Percentiles rank a stretch among this genome's conserved stretches.
Evolutionary conservation across 2,888 invertebrate genomes (phyloP).

Genomic region (Alloplasta piceator): DNA sequence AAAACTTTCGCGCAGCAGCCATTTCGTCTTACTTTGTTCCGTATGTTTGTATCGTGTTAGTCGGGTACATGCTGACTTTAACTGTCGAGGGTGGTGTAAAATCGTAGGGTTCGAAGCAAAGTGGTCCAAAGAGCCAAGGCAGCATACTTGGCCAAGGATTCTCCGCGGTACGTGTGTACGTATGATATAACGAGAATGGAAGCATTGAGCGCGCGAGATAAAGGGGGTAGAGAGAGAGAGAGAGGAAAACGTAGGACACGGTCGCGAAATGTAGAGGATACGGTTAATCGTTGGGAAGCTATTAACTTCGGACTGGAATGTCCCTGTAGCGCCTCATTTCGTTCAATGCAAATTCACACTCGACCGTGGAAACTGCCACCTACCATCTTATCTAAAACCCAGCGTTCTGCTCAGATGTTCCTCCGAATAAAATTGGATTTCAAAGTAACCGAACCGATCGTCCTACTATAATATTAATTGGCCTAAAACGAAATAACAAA

Average conservation of each 20-base stretch:
- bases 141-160: conserved; percentile 22
- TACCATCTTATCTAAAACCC: conserved; percentile 25
- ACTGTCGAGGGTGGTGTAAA: conserved; percentile 15
- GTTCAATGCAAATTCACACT: conserved; percentile 81
- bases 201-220: conserved; percentile 34
- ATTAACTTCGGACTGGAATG: conserved; percentile 82
- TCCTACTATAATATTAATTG: too few relatives aligned
- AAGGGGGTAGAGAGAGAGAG: conserved; percentile 29
- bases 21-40: too few relatives aligned
- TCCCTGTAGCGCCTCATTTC: conserved; percentile 80
- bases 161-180: background rate
- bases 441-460: too few relatives aligned
- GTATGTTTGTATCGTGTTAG: too few relatives aligned
- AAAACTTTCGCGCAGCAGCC: too few relatives aligned
- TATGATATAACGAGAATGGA: background rate
- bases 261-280: conserved; percentile 70
- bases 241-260: conserved; percentile 48
- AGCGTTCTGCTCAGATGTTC: too few relatives aligned
- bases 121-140: conserved; percentile 54
- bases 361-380: conserved; percentile 48
- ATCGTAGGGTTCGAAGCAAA: conserved; percentile 63
- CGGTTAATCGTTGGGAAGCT: conserved; percentile 82
- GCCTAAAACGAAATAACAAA: too few relatives aligned
- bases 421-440: too few relatives aligned
- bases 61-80: too few relatives aligned